Conservation (phyloP, 2,797 vertebrate genomes). For the Chanos chanos region DNA sequence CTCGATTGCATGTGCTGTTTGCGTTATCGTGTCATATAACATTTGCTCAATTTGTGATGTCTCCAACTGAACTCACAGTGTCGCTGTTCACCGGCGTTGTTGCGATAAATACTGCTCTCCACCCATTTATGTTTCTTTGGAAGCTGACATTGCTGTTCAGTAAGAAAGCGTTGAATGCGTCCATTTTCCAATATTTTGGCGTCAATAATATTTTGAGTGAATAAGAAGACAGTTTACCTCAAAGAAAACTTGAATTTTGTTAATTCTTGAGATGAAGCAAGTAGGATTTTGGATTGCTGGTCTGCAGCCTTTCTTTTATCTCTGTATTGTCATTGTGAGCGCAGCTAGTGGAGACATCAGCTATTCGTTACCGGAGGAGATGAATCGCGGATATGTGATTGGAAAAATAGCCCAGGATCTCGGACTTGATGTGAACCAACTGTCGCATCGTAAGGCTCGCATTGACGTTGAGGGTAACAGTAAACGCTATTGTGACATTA, state of each 20-base stretch:
- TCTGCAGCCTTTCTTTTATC: background rate
- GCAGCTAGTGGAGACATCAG: constrained; percentile 18
- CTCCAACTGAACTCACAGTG: too few species aligned
- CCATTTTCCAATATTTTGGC: too few species aligned
- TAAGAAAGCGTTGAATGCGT: background rate
- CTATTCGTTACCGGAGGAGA: constrained; percentile 28
- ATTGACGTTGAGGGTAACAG: constrained; percentile 15
- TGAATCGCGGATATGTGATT: constrained; percentile 31
- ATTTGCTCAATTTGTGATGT: too few species aligned
- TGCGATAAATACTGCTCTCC: too few species aligned
- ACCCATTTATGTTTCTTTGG: too few species aligned
- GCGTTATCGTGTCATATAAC: too few species aligned
- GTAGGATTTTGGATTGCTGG: background rate
- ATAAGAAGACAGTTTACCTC: background rate
- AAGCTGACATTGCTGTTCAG: too few species aligned
- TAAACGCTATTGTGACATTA: constrained; percentile 30
- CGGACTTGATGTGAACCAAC: constrained; percentile 1
- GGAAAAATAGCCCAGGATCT: constrained; percentile 40
- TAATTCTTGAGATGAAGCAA: constrained; percentile 10
- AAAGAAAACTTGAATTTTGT: constrained; percentile 22
- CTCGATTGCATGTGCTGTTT: too few species aligned
- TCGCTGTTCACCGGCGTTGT: too few species aligned
- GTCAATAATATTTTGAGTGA: too few species aligned
- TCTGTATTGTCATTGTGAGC: background rate
- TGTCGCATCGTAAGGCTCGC: constrained; percentile 23